Base-by-base conservation (phyloP, 1,140 invertebrate species). In the Bradysia coprophila region DNA sequence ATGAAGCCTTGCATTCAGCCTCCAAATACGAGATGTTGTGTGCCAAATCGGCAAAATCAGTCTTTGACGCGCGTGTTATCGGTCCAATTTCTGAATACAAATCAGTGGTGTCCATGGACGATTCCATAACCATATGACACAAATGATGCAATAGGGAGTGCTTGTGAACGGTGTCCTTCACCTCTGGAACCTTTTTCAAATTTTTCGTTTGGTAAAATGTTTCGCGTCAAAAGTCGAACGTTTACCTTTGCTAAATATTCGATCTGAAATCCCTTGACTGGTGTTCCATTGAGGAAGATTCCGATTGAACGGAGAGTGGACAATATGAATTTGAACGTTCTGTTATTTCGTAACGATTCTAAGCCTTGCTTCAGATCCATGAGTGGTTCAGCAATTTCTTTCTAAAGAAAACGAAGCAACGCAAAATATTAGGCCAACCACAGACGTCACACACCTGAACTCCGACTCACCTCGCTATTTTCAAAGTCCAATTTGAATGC, bases 401-500 rank as follows among this genome's bases (percentile, higher is more conserved):
- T 70, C 68, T 72, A 53, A 23, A 50, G 46, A 48, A 32, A 41
- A 16, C 15, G 24, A 46, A 46, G 18, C 16, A 36, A n/a, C 6
- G 15, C 5, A 9, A 36, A 36, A 36, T n/a, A 21, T 19, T 16
- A 9, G 18, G 33, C 10, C 16, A 21, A 22, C 10, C 18, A 22
- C 23, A 16, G 19, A 19, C 36, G 8, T 11, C 22, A 44, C 10
- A 18, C n/a, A 44, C 6, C 19, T n/a, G 19, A 43, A 4, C 11
- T 18, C 18, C 38, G 10, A 51, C 65, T 63, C 63, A 89, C 85
- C 67, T 98, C 93, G 46, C 86, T 78, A 57, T 82, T 86, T 61
- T 97, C 93, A 64, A 96, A 99, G 67, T 99, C 96, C 24, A 98
- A 66, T 61, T 96, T 95, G 65, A 98, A 99, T 41, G 94, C 80